These are phyloP conservation scores for Phainopepla nitens DNA, from an alignment of 2,113 vertebrate genomes.

Conservation along the genomic window DNA sequence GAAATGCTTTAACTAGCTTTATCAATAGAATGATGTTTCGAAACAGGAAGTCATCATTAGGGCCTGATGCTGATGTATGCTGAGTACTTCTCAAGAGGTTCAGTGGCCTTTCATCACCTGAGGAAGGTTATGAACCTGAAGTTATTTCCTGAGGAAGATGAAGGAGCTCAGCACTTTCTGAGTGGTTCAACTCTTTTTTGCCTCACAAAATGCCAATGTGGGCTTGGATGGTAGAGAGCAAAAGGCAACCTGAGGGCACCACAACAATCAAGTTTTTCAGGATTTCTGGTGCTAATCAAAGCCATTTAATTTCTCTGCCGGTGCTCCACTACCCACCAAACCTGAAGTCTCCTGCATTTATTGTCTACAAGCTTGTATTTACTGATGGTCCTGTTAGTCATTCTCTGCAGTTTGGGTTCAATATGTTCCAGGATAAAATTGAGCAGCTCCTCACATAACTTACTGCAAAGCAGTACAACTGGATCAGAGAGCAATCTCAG, in stretches of 20 bases:
- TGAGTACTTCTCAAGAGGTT: neutral
- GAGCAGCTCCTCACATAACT: slow-evolving; percentile 38
- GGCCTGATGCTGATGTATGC: neutral
- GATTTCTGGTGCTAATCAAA: neutral
- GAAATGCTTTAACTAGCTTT: neutral
- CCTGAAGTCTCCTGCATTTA: neutral
- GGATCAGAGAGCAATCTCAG: slow-evolving; percentile 49
- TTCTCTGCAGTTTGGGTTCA: slow-evolving; percentile 44
- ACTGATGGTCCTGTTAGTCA: slow-evolving; percentile 2
- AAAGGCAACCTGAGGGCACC: neutral
- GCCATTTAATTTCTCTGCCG: neutral
- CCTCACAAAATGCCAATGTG: neutral
- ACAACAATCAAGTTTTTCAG: neutral
- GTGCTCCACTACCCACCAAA: neutral
- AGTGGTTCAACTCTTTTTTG: neutral
- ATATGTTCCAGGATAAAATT: slow-evolving; percentile 26
- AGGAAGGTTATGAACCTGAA: neutral
- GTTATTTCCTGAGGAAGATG: neutral
- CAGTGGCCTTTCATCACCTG: neutral
- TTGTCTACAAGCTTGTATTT: neutral
- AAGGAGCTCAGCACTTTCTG: neutral
- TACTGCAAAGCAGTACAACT: slow-evolving; percentile 29
- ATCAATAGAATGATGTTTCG: neutral
- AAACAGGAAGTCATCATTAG: neutral
- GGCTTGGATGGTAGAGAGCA: neutral